Conservation (phyloP, 2,797 vertebrate genomes). For the Protosalanx chinensis region DNA sequence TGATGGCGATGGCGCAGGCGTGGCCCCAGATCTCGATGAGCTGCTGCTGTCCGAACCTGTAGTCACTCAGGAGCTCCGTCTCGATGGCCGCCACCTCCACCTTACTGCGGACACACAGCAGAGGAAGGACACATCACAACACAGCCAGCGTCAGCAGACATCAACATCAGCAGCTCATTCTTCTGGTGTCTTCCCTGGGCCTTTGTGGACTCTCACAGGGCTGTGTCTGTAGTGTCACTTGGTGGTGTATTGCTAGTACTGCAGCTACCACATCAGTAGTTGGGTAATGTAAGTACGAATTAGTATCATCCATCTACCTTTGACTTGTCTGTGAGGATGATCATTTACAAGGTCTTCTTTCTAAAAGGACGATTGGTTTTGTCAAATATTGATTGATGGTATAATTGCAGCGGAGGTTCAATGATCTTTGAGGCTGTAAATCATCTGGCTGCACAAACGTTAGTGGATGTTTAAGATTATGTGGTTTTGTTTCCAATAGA, state of each 20-base stretch:
- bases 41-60: slow-evolving; percentile 90
- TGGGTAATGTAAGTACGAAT: background rate
- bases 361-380: background rate
- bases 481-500: background rate
- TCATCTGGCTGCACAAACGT: background rate
- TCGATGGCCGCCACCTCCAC: slow-evolving; percentile 82
- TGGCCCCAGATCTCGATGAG: slow-evolving; percentile 92
- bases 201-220: background rate
- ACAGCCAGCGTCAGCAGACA: background rate
- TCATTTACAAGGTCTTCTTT: background rate
- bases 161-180: background rate
- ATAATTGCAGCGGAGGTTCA: background rate
- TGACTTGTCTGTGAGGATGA: background rate
- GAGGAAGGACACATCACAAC: background rate
- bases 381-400: background rate
- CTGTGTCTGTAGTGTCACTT: slow-evolving; percentile 61
- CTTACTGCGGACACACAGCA: slow-evolving; percentile 69
- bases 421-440: background rate
- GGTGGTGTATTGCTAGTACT: slow-evolving; percentile 46
- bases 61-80: slow-evolving; percentile 87
- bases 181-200: background rate
- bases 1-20: slow-evolving; percentile 86
- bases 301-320: background rate
- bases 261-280: slow-evolving; percentile 21
- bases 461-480: background rate